phyloP scores from a whole-genome alignment of 2,797 vertebrate species.

The Stomatorhinus walkeri region DNA sequence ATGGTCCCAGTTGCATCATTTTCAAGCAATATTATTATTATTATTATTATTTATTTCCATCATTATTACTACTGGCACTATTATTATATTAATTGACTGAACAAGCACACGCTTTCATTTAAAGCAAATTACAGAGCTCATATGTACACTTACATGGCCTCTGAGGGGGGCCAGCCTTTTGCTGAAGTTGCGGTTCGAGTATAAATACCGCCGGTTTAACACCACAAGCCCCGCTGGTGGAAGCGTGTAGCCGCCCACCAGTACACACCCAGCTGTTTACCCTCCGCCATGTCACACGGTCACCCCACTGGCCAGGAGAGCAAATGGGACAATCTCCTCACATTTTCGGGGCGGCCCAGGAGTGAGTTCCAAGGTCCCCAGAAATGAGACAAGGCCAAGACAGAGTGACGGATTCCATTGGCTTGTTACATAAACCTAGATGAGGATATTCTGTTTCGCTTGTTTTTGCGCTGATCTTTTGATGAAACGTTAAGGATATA shows the following conservation, averaged over 20 bases:
- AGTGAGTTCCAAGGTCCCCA: not conserved
- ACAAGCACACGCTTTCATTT: not conserved
- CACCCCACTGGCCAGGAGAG: not conserved
- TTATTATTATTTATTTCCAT: conserved; percentile 9
- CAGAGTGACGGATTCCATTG: not conserved
- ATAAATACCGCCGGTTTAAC: not conserved
- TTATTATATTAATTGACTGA: conserved; percentile 7
- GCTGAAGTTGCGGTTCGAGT: not conserved
- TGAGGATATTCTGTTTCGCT: not conserved
- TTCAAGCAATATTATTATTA: conserved; percentile 1
- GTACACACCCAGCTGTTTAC: not conserved
- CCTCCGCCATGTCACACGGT: not conserved
- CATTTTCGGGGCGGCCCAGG: not conserved
- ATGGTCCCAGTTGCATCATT: conserved; percentile 11
- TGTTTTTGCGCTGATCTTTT: not conserved
- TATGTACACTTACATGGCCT: not conserved
- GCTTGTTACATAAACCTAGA: not conserved
- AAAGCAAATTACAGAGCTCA: not conserved
- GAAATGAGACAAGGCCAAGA: not conserved
- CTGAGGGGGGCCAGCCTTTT: not conserved
- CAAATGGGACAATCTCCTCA: not conserved
- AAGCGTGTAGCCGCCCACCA: not conserved
- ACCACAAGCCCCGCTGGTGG: not conserved
- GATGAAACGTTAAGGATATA: not conserved
- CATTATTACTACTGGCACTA: conserved; percentile 1